phyloP scores from a whole-genome alignment of 2,888 invertebrate genomes.

The Campoplex capitator region DNA sequence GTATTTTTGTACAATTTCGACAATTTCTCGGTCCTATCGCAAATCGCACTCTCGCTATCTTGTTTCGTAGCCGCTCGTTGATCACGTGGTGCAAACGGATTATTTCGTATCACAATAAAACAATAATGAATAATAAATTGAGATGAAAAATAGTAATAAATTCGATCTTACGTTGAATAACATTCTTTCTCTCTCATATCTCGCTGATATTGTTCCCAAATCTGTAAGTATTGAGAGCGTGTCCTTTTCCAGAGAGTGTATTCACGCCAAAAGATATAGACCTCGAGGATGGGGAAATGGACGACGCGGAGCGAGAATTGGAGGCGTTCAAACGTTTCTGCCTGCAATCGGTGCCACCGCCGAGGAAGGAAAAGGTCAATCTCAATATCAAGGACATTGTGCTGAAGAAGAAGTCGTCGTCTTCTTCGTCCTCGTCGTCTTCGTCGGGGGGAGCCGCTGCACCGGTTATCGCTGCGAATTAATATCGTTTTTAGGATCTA shows the following conservation, averaged over 20 bases:
- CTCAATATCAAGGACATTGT: slow-evolving; percentile 92
- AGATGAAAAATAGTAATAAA: not conserved
- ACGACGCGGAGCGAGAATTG: slow-evolving; percentile 92
- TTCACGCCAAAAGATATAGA: slow-evolving; percentile 93
- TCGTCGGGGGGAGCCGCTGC: slow-evolving; percentile 69
- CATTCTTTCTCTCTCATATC: slow-evolving; percentile 50
- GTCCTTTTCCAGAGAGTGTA: slow-evolving; percentile 87
- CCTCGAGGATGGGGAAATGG: slow-evolving; percentile 91
- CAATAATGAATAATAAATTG: not conserved
- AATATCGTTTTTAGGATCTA: slow-evolving; percentile 58
- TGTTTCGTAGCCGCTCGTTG: not conserved
- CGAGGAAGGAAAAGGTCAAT: slow-evolving; percentile 91
- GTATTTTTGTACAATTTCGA: slow-evolving; percentile 11
- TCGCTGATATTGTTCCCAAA: slow-evolving; percentile 62
- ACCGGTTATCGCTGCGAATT: slow-evolving; percentile 80
- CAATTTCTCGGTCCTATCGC: not conserved
- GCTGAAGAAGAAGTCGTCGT: slow-evolving; percentile 87
- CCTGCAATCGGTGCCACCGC: slow-evolving; percentile 92
- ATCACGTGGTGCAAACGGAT: not conserved
- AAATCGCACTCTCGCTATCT: not conserved
- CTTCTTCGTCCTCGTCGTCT: slow-evolving; percentile 74
- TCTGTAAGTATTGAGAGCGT: slow-evolving; percentile 80
- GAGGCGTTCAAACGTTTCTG: slow-evolving; percentile 95
- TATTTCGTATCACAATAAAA: not conserved
- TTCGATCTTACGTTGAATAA: not conserved